A percentile compares a stretch with the other conserved stretches of the same genome.
These are phyloP conservation scores for Propithecus deckenii DNA, from an alignment of 2,797 vertebrate species.

Conservation along the genomic window DNA sequence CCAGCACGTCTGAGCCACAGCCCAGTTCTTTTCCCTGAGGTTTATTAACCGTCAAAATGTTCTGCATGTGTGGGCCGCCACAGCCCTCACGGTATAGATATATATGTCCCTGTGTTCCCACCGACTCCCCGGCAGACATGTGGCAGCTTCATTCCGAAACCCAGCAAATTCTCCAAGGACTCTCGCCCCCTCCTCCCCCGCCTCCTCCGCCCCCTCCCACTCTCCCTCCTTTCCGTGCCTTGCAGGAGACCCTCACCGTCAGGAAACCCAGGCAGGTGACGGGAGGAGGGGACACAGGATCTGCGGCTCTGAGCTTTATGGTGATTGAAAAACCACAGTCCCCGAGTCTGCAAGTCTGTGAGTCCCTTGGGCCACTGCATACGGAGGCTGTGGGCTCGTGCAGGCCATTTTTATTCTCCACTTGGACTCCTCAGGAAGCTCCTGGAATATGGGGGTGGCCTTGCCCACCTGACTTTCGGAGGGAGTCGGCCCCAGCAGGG, in stretches of 20 bases:
- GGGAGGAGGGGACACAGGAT: neutral
- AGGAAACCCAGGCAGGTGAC: neutral
- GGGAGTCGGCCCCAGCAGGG: neutral
- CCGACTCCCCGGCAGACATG: slow-evolving; percentile 41
- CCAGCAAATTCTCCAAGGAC: neutral
- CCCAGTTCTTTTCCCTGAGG: neutral
- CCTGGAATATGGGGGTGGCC: neutral
- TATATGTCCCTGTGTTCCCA: slow-evolving; percentile 51
- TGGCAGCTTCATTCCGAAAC: slow-evolving; percentile 44
- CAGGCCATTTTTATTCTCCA: neutral
- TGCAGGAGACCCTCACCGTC: neutral
- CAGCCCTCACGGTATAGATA: slow-evolving; percentile 23
- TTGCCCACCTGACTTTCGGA: neutral
- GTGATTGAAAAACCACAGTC: neutral
- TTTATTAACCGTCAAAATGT: slow-evolving; percentile 18
- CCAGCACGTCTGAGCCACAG: neutral
- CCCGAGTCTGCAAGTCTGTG: neutral
- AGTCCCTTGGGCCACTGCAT: neutral
- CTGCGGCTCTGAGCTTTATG: neutral
- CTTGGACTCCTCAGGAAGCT: neutral
- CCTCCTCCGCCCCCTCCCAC: neutral
- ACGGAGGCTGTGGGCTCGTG: neutral
- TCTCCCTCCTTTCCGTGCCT: neutral
- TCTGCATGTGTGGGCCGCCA: neutral
- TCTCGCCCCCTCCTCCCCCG: neutral